These are phyloP conservation scores for Falco biarmicus DNA, from an alignment of 2,797 vertebrate genomes.

Conservation along the genomic window DNA sequence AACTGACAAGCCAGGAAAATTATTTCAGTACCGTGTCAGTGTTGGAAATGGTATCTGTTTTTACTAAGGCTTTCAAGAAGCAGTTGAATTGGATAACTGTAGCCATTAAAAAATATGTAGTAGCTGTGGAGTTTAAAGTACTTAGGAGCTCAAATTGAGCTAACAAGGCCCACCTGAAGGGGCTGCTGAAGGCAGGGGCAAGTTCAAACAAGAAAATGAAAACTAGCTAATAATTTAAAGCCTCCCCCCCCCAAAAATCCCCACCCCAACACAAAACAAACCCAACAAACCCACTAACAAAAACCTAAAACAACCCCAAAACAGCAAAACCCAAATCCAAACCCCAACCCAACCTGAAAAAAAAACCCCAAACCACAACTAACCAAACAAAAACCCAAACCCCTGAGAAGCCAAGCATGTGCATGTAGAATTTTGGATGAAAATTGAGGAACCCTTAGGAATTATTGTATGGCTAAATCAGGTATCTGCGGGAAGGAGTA, in stretches of 20 bases:
- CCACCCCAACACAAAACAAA: too few species aligned
- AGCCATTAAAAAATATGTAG: background rate
- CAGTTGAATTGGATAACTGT: background rate
- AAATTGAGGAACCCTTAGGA: background rate
- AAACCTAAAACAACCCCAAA: background rate
- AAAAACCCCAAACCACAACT: too few species aligned
- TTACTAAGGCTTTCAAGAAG: background rate
- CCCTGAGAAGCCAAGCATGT: background rate
- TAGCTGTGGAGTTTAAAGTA: background rate
- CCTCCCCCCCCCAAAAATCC: too few species aligned
- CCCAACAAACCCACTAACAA: too few species aligned
- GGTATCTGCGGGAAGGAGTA: background rate
- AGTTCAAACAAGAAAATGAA: background rate
- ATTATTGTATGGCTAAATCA: background rate
- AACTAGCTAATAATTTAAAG: background rate
- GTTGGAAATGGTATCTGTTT: background rate
- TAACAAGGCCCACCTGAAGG: background rate
- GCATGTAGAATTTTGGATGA: background rate
- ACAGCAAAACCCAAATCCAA: too few species aligned
- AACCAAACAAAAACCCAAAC: background rate
- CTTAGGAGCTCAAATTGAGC: background rate
- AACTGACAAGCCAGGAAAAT: background rate
- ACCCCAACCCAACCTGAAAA: background rate
- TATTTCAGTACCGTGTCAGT: background rate
- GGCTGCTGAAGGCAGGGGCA: background rate